phyloP scores from a whole-genome alignment of 2,797 vertebrate genomes.

The Manis javanica region DNA sequence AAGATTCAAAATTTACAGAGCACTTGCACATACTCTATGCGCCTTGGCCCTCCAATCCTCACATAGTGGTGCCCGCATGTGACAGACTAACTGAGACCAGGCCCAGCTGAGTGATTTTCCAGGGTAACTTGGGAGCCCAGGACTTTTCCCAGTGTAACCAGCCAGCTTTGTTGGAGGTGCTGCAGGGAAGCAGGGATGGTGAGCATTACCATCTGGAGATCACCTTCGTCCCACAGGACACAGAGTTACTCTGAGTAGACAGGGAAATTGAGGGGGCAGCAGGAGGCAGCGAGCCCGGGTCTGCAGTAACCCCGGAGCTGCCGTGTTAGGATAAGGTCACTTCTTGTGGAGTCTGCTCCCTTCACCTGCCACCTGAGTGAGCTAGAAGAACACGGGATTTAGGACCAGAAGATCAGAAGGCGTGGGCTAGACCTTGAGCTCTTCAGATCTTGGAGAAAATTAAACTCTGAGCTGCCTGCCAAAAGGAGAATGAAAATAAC shows the following conservation, averaged over 20 bases:
- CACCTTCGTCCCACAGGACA: background rate
- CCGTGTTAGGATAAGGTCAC: background rate
- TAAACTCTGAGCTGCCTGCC: background rate
- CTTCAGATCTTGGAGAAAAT: background rate
- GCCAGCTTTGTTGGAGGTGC: background rate
- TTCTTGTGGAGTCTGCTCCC: background rate
- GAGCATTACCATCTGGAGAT: fast-evolving
- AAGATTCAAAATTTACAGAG: background rate
- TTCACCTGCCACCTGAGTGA: background rate
- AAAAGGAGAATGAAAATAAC: background rate
- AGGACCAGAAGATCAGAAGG: background rate
- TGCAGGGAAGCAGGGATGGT: background rate
- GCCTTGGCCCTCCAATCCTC: background rate
- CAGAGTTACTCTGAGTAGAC: background rate
- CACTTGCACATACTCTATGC: background rate
- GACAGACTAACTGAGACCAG: background rate
- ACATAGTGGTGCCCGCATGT: fast-evolving
- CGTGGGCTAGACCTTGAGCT: background rate
- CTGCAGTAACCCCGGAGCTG: background rate
- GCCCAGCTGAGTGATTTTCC: background rate
- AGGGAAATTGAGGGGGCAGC: background rate
- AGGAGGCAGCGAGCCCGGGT: background rate
- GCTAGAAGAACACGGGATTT: background rate
- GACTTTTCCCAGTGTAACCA: background rate
- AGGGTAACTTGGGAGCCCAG: background rate